Evolutionary conservation across 2,888 invertebrate genomes (phyloP), one percentile per base, ranked within the genome.

Genomic region (Dolichomitus sp.): DNA sequence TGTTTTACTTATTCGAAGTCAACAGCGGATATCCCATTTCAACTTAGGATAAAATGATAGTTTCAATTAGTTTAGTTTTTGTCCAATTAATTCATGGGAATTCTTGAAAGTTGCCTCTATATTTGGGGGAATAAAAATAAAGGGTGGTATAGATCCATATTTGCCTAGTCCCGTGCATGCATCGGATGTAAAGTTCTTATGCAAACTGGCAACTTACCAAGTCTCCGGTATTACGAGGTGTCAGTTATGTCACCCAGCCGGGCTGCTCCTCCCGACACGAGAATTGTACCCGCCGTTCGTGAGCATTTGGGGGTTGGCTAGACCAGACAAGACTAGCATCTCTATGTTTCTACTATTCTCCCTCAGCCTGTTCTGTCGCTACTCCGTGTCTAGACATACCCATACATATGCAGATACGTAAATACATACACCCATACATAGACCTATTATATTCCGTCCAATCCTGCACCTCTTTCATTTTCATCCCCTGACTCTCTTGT

Each of bases 161-260:
- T 30, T 6, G 33, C 33, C 65, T 54, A 17, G 19, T 14, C 81
- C 83, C 85, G 86, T 85, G 85, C 85, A 88, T 88, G 87, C 87
- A 83, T 87, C 86, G 89, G 88, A 90, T 91, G 89, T 88, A 89
- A 88, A 89, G 87, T 92, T 92, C 92, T 92, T 92, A 91, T 91
- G 91, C 90, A 92, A 91, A 91, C 91, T 92, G 92, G 92, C 92
- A 84, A 70, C 79, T 86, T 85, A 89, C 91, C 92, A 92, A 92
- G 89, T 89, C 87, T 85, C 87, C 90, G 91, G 92, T 91, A 88
- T 86, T 89, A 89, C 90, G 90, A 91, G 89, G 90, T 92, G 92
- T 91, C 92, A 91, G 88, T 90, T 90, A 89, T 89, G 90, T 90
- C 89, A 89, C 87, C 86, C 83, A 75, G 78, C 83, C 85, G 82